Evolutionary conservation across 2,888 invertebrate genomes (phyloP).

Genomic region (Sesia apiformis): DNA sequence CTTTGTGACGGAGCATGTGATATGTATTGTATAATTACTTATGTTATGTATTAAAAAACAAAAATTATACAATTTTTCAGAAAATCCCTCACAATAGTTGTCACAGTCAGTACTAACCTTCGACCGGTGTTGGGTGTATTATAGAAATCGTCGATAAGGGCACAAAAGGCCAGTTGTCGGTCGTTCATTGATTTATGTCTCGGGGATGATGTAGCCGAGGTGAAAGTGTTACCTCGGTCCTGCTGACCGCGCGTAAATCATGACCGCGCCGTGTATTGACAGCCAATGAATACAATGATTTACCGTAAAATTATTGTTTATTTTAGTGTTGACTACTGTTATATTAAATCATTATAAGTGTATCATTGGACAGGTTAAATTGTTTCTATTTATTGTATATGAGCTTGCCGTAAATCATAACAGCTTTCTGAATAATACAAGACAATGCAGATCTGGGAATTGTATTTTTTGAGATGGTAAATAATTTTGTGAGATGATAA

Average conservation of each 20-base stretch:
- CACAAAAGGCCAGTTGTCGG: constrained; percentile 38
- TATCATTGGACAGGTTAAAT: no score
- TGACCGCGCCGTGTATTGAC: constrained; percentile 56
- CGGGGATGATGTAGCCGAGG: constrained; percentile 32
- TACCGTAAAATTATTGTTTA: constrained; percentile 34
- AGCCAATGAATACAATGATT: constrained; percentile 45
- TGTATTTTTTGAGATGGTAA: no score
- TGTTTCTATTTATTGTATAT: constrained; percentile 9
- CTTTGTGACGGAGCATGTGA: no score
- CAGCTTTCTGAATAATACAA: no score
- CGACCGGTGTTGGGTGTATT: background rate
- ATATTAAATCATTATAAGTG: background rate
- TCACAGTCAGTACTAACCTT: no score
- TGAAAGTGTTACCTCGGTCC: constrained; percentile 43
- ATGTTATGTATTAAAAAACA: no score
- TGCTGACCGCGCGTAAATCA: constrained; percentile 48
- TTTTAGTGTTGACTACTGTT: constrained; percentile 1
- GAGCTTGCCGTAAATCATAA: no score
- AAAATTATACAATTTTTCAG: no score
- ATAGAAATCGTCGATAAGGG: constrained; percentile 35
- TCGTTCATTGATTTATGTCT: constrained; percentile 59
- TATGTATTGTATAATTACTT: no score
- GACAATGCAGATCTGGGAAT: no score
- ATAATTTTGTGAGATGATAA: no score
- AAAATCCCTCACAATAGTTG: no score